Percentiles rank a stretch among this genome's conserved stretches.
phyloP scores from a whole-genome alignment of 2,113 vertebrate genomes.

The Porphyrio hochstetteri region DNA sequence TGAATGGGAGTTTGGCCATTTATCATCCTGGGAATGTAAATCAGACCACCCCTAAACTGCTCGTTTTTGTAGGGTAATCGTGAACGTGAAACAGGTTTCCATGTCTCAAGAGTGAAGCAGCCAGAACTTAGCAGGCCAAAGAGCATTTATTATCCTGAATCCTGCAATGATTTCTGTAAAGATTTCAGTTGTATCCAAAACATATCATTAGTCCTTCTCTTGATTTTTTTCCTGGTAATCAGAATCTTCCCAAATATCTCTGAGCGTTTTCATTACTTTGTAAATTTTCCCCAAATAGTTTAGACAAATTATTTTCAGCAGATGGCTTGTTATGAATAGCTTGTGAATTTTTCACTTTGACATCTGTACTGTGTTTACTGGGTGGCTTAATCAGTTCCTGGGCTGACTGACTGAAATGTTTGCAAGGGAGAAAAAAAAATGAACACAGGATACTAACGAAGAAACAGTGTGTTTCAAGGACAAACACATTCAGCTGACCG shows the following conservation, averaged over 20 bases:
- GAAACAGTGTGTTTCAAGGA: slow-evolving; percentile 54
- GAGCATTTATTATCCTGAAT: not conserved
- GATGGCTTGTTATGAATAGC: slow-evolving; percentile 67
- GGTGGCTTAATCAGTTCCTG: slow-evolving; percentile 57
- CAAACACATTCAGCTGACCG: slow-evolving; percentile 45
- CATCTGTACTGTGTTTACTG: slow-evolving; percentile 67
- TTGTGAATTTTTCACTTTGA: slow-evolving; percentile 67
- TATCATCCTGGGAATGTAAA: not conserved
- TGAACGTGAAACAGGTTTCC: rapidly evolving
- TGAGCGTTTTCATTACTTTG: slow-evolving; percentile 2
- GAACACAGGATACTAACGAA: slow-evolving; percentile 54
- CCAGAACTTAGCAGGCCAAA: not conserved
- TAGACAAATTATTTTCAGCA: slow-evolving; percentile 63
- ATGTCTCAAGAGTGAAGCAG: not conserved
- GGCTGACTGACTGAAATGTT: slow-evolving; percentile 53
- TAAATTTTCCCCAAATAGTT: slow-evolving; percentile 40
- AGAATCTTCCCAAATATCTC: slow-evolving; percentile 25
- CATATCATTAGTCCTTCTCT: not conserved
- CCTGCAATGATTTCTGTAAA: not conserved
- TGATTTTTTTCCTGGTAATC: not conserved
- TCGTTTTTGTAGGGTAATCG: not conserved
- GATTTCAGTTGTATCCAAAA: not conserved
- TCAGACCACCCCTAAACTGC: not conserved
- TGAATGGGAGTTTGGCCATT: not conserved
- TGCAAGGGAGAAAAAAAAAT: slow-evolving; percentile 55